Evolutionary conservation across 1,140 invertebrate species (phyloP), one percentile per base, ranked within the genome.

Genomic region (Drosophila pseudoobscura): DNA sequence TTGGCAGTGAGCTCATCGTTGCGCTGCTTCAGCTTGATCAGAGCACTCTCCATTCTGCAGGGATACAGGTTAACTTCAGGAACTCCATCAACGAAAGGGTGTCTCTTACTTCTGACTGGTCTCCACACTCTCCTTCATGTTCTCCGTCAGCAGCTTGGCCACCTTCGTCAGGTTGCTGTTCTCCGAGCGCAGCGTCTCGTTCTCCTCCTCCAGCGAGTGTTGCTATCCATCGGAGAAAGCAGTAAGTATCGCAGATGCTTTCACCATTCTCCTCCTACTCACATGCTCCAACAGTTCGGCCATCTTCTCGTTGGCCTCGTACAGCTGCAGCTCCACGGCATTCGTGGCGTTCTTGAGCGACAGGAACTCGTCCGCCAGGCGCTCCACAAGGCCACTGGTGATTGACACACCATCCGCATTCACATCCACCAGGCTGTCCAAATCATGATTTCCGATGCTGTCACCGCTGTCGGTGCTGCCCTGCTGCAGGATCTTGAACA

Each of bases 241-340:
- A 26, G 5, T 50, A 52, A 7, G 29, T 7, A 3, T 43, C 4
- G 7, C 6, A 46, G 1, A 43, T 31, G 20, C 0, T 5, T 53
- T 1, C 5, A 4, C 24, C 24, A 5, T 26, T 9, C 11, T 6
- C 0, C 6, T 29, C 8, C 4, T 15, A 71, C 74, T 78, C 53
- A 92, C 91, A 44, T 89, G 89, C 56, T 92, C 91, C 47, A 91
- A 51, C 3, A 92, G 56, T 53, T 92, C 91, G 0, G 91, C 66
- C 59, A 91, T 92, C 61, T 91, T 91, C 53, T 92, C 91, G 52
- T 92, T 92, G 44, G 91, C 91, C 55, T 92, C 91, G 41, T 92
- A 92, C 24, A 92, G 65, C 51, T 92, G 91, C 24, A 92, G 62
- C 24, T 92, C 91, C 8, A 91, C 90, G 1, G 72, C 66, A 41